Base-by-base conservation (phyloP, 2,113 vertebrate genomes). In the Anhinga anhinga region DNA sequence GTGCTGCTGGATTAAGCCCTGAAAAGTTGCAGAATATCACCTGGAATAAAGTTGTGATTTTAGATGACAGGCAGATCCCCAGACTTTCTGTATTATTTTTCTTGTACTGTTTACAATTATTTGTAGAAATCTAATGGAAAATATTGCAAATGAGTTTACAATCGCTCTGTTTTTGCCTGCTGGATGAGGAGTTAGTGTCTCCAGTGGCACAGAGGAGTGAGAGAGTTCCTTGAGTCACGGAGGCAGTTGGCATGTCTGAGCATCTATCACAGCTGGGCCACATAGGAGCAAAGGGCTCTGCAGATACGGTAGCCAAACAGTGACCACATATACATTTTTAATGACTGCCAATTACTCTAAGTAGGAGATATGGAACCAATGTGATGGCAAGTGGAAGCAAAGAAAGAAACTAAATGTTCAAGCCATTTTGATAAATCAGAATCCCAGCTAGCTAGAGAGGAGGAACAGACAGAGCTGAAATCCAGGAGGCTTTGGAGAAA, bases 201-300 rank as follows among this genome's bases (percentile, higher is more conserved):
- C 30, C 32, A n/a, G 58, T 36, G 55, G 36, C 44, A 19, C 20
- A 20, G 53, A 29, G 36, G 27, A 34, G 62, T 12, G 27, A 15
- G 74, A 4, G 38, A 21, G 8, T 50, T 86, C 10, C n/a, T 16
- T 11, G 56, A 27, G 56, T 30, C 36, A 27, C 62, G 15, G 16
- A 36, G 17, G 82, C 45, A 49, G 50, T 3, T 42, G 50, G 11
- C 17, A 9, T 17, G 15, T 42, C 67, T 42, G 38, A 49, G 30
- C 3, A 1, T 3, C 4, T 21, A 4, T 61, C 3, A 2, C 21
- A 52, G 4, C 22, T 23, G 36, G 5, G 14, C 36, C 20, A 15
- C 1, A 1, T 32, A 14, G 10, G 52, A 87, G 40, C 30, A 38
- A 65, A 14, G 20, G 58, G 47, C 42, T 69, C 45, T 62, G n/a